Percentiles rank a stretch among this genome's conserved stretches.
Conservation (phyloP, 2,888 invertebrate genomes). For the Macropis europaea region DNA sequence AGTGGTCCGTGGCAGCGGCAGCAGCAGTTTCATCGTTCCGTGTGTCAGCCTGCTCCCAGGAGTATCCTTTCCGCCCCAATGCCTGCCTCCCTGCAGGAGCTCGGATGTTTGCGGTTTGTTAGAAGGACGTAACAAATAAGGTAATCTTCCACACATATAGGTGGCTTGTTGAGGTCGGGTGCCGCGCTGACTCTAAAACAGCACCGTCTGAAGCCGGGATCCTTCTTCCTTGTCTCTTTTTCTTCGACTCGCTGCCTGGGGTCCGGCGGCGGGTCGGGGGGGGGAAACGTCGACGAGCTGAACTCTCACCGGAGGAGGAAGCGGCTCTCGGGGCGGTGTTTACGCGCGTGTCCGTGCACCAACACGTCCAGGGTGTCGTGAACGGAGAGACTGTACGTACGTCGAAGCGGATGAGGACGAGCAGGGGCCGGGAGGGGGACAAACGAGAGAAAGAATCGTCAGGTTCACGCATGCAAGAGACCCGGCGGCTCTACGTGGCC, state of each 20-base stretch:
- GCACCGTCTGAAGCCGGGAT: slow-evolving; percentile 35
- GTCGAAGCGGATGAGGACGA: slow-evolving; percentile 4
- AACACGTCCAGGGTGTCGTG: not conserved
- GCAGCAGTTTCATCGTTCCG: slow-evolving; percentile 29
- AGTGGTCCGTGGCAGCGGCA: too few species aligned
- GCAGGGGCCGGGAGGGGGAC: not conserved
- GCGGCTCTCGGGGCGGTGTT: slow-evolving; percentile 12
- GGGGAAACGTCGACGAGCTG: slow-evolving; percentile 19
- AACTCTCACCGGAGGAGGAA: slow-evolving; percentile 4
- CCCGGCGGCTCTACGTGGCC: slow-evolving; percentile 67
- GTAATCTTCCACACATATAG: slow-evolving; percentile 77
- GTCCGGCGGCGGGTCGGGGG: too few species aligned
- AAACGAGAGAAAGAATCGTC: slow-evolving; percentile 31
- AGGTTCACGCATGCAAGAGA: slow-evolving; percentile 69
- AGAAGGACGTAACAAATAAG: slow-evolving; percentile 77
- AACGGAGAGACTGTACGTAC: not conserved
- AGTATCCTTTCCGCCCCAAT: slow-evolving; percentile 55
- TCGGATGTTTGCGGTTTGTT: slow-evolving; percentile 75
- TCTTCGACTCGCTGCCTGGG: too few species aligned
- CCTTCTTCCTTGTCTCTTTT: slow-evolving; percentile 27
- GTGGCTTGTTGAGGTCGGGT: slow-evolving; percentile 71
- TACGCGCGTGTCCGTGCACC: slow-evolving; percentile 2
- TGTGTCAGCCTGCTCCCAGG: slow-evolving; percentile 51
- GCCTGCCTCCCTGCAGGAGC: slow-evolving; percentile 41
- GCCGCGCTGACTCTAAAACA: slow-evolving; percentile 74